phyloP scores from a whole-genome alignment of 2,888 invertebrate species.

The Colostygia pectinataria region DNA sequence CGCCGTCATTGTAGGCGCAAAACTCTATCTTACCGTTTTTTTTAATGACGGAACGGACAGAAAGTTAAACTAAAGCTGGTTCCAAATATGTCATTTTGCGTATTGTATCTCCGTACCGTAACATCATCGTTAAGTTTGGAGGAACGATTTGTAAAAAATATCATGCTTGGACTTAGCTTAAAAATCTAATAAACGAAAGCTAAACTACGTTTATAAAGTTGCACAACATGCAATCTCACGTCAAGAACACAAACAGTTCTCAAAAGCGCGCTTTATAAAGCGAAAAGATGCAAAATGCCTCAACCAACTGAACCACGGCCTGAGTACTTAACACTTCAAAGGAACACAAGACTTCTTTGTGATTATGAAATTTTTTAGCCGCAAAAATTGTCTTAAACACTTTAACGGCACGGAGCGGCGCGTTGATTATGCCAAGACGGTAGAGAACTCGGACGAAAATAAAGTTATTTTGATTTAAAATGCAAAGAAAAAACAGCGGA shows the following conservation, averaged over 20 bases:
- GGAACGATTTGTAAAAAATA: no score
- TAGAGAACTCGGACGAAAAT: constrained; percentile 69
- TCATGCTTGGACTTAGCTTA: neutral
- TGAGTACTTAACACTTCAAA: constrained; percentile 58
- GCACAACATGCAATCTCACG: constrained; percentile 1
- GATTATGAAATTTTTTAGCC: constrained; percentile 58
- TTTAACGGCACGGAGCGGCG: constrained; percentile 50
- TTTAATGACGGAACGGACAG: no score
- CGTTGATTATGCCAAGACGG: constrained; percentile 75
- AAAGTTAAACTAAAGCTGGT: no score
- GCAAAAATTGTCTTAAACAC: constrained; percentile 74
- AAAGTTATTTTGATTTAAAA: constrained; percentile 79
- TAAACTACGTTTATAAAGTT: neutral
- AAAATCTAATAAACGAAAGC: neutral
- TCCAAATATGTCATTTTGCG: no score
- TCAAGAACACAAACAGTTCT: constrained; percentile 16
- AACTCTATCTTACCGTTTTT: no score
- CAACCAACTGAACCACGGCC: constrained; percentile 35
- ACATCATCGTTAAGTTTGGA: no score
- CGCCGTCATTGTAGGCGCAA: no score
- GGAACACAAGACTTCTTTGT: constrained; percentile 54
- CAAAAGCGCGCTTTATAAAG: constrained; percentile 23
- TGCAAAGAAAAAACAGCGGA: constrained; percentile 67
- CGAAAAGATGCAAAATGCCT: constrained; percentile 24
- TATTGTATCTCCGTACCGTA: no score